Percentiles rank a stretch among this genome's conserved stretches.
phyloP scores from a whole-genome alignment of 92 coral and sea anemone species.

The Actinernus sp. region DNA sequence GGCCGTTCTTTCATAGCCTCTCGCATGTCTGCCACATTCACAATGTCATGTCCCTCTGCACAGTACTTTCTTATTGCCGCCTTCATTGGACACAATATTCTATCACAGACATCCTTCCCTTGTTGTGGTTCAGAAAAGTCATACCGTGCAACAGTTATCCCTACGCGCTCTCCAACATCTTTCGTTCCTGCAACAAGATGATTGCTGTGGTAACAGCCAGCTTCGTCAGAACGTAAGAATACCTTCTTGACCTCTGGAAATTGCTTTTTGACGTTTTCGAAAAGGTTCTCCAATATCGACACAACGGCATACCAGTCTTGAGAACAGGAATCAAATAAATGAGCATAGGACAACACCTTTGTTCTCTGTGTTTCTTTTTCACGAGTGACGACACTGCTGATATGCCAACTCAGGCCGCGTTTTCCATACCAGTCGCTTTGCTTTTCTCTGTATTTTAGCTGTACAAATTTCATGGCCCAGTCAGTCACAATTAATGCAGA shows the following conservation, averaged over 20 bases:
- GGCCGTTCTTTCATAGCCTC: constrained; percentile 45
- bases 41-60: constrained; percentile 63
- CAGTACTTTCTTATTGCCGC: constrained; percentile 28
- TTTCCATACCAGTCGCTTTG: constrained; percentile 74
- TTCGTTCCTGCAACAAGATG: constrained; percentile 26
- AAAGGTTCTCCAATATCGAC: constrained; percentile 27
- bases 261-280: constrained; percentile 4
- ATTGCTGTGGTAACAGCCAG: constrained; percentile 62
- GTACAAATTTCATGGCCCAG: constrained; percentile 80
- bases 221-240: constrained; percentile 51
- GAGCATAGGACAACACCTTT: constrained; percentile 7
- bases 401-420: constrained; percentile 77
- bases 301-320: constrained; percentile 37
- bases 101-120: constrained; percentile 62
- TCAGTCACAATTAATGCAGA: constrained; percentile 52
- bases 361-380: neutral
- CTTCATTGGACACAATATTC: constrained; percentile 59
- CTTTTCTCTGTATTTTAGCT: constrained; percentile 68
- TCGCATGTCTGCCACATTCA: constrained; percentile 49
- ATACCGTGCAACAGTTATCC: constrained; percentile 28
- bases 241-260: constrained; percentile 13
- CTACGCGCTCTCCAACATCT: constrained; percentile 37
- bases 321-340: constrained; percentile 21
- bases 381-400: constrained; percentile 51
- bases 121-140: constrained; percentile 60